Base-by-base conservation (phyloP, 2,888 invertebrate genomes). In the Lithophane leautieri region DNA sequence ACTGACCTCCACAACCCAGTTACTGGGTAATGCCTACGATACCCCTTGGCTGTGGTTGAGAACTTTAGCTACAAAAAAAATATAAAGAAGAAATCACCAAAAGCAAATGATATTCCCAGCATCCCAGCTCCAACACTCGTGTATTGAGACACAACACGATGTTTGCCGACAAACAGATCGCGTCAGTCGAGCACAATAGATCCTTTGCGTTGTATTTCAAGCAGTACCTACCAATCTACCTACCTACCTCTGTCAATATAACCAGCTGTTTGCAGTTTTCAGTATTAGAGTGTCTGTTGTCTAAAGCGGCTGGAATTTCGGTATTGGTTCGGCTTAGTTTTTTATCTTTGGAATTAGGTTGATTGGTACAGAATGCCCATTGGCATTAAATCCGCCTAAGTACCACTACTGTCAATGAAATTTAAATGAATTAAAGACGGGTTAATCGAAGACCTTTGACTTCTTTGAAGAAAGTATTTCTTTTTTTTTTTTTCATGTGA, bases 111-210 rank as follows among this genome's bases (percentile, higher is more conserved):
- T 56, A 60, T 61, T 60, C 14, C 7, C 58, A 44, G 9, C 60
- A 61, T 40, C 19, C 54, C 54, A 65, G 40, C 28, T 40, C 58
- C n/a, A 58, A 54, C 65, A 72, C 72, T 54, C n/a, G 81, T 79
- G 76, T 80, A 85, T 79, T 80, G 87, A 83, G 78, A 85, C 83
- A 78, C 82, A 87, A 87, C 80, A 77, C 69, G 76, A 76, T 91
- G 88, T 92, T 91, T 91, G 86, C 85, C 73, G 78, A 77, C 91
- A 91, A 89, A 92, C 90, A 90, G 84, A 86, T 87, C 81, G 70
- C 66, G 72, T 86, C 83, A 75, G 73, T 67, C 74, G 82, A 84
- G 81, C 77, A 91, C 90, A 90, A 91, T 91, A 85, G 83, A 70
- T 66, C 72, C 75, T 85, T 84, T 81, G 75, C 79, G 73, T 84